phyloP scores from a whole-genome alignment of 2,888 invertebrate genomes.

The Hyppa rectilinea region DNA sequence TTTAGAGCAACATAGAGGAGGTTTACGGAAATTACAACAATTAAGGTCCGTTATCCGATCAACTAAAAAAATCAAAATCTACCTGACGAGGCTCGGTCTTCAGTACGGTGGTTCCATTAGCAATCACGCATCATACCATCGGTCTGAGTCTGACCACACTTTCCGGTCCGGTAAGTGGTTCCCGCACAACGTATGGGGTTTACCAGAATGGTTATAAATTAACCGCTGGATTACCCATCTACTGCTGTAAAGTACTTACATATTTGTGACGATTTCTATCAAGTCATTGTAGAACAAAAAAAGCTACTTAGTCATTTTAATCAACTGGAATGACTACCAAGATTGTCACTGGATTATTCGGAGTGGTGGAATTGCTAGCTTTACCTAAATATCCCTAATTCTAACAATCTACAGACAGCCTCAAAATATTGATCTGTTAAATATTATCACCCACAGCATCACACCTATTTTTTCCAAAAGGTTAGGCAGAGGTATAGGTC shows the following conservation, averaged over 20 bases:
- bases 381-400: background rate
- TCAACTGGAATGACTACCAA: background rate
- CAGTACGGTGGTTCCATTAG: constrained; percentile 1
- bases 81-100: too few relatives aligned
- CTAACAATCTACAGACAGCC: background rate
- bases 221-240: background rate
- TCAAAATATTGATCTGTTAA: background rate
- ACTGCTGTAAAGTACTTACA: too few relatives aligned
- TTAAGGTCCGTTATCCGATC: too few relatives aligned
- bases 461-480: background rate
- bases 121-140: background rate
- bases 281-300: background rate
- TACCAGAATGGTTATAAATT: background rate
- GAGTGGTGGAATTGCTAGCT: background rate
- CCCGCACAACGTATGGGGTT: too few relatives aligned
- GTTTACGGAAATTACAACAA: background rate
- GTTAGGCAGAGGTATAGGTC: background rate
- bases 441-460: background rate
- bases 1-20: background rate
- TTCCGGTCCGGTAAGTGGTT: constrained; percentile 22
- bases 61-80: too few relatives aligned
- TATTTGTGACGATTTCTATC: too few relatives aligned
- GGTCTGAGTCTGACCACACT: background rate
- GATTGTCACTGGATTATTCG: background rate
- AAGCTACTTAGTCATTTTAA: background rate